phyloP scores from a whole-genome alignment of 2,113 vertebrate genomes.

The Origma solitaria region DNA sequence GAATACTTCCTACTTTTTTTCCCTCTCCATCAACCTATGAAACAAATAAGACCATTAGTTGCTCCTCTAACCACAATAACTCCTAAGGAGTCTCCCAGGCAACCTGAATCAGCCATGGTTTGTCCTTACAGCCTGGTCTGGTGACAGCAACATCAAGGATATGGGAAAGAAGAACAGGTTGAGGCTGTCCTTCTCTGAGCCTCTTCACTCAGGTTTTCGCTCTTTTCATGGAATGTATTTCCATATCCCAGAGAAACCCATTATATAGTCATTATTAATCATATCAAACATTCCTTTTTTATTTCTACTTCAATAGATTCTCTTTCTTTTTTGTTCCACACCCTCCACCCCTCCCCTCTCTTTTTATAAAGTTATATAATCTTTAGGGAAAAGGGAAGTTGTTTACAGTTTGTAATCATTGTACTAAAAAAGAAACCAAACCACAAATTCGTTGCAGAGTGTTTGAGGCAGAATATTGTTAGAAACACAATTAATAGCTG shows the following conservation, averaged over 20 bases:
- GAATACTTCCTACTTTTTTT: neutral
- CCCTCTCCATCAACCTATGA: neutral
- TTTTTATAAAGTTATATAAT: constrained; percentile 65
- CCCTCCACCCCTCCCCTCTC: neutral
- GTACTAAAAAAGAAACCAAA: constrained; percentile 64
- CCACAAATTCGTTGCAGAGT: constrained; percentile 53
- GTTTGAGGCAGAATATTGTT: constrained; percentile 70
- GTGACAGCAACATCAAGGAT: neutral
- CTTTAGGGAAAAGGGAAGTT: constrained; percentile 68
- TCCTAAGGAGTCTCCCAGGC: neutral
- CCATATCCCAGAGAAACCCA: constrained; percentile 80
- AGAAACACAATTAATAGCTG: constrained; percentile 68
- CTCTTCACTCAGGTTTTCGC: constrained; percentile 26
- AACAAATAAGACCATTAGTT: neutral
- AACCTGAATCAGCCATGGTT: neutral
- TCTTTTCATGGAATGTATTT: constrained; percentile 64
- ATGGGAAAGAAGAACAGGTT: neutral
- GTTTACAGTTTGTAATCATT: constrained; percentile 70
- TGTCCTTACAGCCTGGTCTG: neutral
- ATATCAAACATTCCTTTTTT: constrained; percentile 76
- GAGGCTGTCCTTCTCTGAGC: neutral
- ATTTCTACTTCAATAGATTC: constrained; percentile 75
- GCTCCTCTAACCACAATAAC: neutral
- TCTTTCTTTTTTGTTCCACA: neutral
- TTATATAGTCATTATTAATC: constrained; percentile 78